Evolutionary conservation across 2,888 invertebrate species (phyloP), one percentile per base, ranked within the genome.

Genomic region (Polymixis flavicincta): DNA sequence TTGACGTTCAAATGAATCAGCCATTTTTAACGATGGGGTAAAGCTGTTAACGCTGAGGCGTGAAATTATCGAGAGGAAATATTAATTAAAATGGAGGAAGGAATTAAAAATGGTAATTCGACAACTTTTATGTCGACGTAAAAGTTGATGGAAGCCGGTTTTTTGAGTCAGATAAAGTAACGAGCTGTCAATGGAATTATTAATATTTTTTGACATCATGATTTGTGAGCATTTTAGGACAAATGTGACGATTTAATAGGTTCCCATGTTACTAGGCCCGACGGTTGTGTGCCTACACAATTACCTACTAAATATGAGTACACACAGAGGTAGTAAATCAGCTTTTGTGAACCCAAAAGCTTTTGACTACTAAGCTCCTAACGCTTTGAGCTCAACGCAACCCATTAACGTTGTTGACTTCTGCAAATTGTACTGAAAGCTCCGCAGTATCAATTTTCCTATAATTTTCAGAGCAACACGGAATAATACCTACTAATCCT

Each of bases 21-120:
- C 63, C 55, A 73, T 70, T 78, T 86, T 76, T 85, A 85, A 85
- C 79, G 87, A 87, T 68, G 73, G 63, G 28, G 65, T 79, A 70
- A 86, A 85, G 65, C 75, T 77, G 32, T 69, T 37, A 61, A 77
- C 85, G 57, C 61, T 61, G 32, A 55, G 71, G 66, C 80, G 72
- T 45, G 52, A 79, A 83, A 76, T 81, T 79, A 74, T 80, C 55
- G 75, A 76, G 78, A 74, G 69, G 79, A 81, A 69, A 74, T 71
- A 71, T 79, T 83, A 79, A 82, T 84, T 76, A 81, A 75, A 75
- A 78, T 37, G n/a, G 37, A 25, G 65, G 55, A 32, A 71, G 19
- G 74, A 74, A 86, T 71, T 66, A 63, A 76, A 81, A 83, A 79
- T 76, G 78, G 67, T 76, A 80, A 77, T 77, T 80, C 57, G 48